A percentile compares a stretch with the other conserved stretches of the same genome.
phyloP scores from a whole-genome alignment of 2,888 invertebrate species.

The Thecophora atra region DNA sequence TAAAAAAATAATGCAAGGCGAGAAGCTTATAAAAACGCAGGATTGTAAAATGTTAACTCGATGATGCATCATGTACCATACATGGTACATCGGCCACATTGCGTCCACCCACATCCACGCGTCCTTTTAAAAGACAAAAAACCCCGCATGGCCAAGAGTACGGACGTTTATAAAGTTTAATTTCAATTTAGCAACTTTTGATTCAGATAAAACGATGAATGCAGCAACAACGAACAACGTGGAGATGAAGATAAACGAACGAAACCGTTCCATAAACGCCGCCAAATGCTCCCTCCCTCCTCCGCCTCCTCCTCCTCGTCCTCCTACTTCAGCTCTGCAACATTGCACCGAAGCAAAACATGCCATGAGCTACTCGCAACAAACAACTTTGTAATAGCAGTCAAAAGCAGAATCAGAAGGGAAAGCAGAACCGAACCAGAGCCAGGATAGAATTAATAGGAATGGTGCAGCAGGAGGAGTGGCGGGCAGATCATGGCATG shows the following conservation, averaged over 20 bases:
- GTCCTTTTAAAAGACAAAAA: background rate
- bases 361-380: conserved; percentile 26
- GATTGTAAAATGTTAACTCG: conserved; percentile 6
- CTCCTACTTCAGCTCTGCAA: background rate
- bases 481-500: background rate
- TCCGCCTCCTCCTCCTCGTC: background rate
- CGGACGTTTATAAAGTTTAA: conserved; percentile 32
- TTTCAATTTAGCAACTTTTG: conserved; percentile 42
- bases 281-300: background rate
- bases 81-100: conserved; percentile 3
- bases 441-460: background rate
- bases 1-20: no score
- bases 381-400: conserved; percentile 3
- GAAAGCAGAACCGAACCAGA: background rate
- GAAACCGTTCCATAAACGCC: background rate
- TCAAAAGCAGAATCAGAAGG: background rate
- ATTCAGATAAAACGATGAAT: conserved; percentile 23
- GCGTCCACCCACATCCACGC: background rate
- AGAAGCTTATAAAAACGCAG: background rate
- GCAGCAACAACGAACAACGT: background rate
- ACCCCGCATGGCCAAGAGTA: background rate
- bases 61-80: background rate
- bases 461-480: background rate
- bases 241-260: background rate
- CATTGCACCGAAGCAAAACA: background rate